Percentiles rank a stretch among this genome's conserved stretches.
Conservation (phyloP, 2,888 invertebrate genomes). For the Corythucha ciliata region DNA sequence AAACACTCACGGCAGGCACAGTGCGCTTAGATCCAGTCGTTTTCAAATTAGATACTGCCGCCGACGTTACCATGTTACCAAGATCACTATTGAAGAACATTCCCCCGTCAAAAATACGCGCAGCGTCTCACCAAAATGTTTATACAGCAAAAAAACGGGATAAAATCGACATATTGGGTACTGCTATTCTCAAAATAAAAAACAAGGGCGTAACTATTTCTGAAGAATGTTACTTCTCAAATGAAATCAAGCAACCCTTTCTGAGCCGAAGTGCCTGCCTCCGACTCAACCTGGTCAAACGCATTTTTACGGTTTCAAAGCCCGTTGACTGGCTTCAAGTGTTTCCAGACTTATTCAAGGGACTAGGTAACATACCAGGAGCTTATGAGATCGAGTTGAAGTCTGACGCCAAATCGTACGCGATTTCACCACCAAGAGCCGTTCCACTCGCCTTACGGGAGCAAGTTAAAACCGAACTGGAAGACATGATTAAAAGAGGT, state of each 20-base stretch:
- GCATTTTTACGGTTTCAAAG: not conserved
- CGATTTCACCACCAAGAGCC: slow-evolving; percentile 8
- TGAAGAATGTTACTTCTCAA: slow-evolving; percentile 4
- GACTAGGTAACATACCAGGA: slow-evolving; percentile 7
- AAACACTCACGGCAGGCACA: not conserved
- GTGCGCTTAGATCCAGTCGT: not conserved
- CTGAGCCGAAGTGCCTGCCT: slow-evolving; percentile 11
- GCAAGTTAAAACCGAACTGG: slow-evolving; percentile 8
- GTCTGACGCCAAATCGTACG: slow-evolving; percentile 3
- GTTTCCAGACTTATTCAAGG: slow-evolving; percentile 9
- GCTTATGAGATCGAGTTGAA: slow-evolving; percentile 11
- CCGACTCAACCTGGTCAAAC: slow-evolving; percentile 10
- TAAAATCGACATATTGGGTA: not conserved
- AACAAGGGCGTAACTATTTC: not conserved
- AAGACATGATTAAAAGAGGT: slow-evolving; percentile 6
- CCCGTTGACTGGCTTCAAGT: slow-evolving; percentile 1
- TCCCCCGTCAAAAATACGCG: not conserved
- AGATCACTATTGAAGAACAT: not conserved
- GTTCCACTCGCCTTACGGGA: slow-evolving; percentile 1
- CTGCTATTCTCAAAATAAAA: not conserved
- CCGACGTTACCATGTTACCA: slow-evolving; percentile 11
- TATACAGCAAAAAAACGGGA: slow-evolving; percentile 5
- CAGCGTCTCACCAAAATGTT: not conserved
- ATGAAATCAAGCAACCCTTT: slow-evolving; percentile 1
- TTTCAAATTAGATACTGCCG: slow-evolving; percentile 15